These are phyloP conservation scores for Natrix natrix DNA, from an alignment of 2,797 vertebrate genomes.

Conservation along the genomic window DNA sequence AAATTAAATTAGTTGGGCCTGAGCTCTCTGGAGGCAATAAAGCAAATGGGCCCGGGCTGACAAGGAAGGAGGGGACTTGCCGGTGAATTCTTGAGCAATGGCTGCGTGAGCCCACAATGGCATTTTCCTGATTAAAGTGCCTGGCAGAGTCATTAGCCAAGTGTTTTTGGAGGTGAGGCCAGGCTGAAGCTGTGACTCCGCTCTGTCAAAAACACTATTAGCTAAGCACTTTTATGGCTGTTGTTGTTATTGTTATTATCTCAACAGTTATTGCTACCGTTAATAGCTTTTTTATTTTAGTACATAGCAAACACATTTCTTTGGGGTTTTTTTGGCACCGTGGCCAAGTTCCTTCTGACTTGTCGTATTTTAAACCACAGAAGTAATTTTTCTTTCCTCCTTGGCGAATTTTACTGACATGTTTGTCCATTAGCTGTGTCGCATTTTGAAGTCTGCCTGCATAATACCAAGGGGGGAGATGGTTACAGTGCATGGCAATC, in stretches of 20 bases:
- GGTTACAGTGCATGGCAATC: not conserved
- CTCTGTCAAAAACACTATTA: slow-evolving; percentile 18
- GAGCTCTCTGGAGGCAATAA: slow-evolving; percentile 32
- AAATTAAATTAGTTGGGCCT: slow-evolving; percentile 41
- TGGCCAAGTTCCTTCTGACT: not conserved
- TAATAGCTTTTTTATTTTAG: not conserved
- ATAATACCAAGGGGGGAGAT: not conserved
- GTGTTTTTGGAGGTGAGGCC: slow-evolving; percentile 22
- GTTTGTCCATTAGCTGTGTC: not conserved
- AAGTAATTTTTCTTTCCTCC: not conserved
- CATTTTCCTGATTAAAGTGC: slow-evolving; percentile 37
- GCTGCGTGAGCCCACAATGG: slow-evolving; percentile 10
- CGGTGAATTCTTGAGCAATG: slow-evolving; percentile 5
- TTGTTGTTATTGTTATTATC: not conserved
- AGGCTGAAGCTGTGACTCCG: not conserved
- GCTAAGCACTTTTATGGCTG: not conserved
- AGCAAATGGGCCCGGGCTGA: slow-evolving; percentile 31
- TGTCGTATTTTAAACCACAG: not conserved
- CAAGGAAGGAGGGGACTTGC: not conserved
- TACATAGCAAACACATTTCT: not conserved
- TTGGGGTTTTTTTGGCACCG: too few relatives aligned
- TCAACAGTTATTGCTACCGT: not conserved
- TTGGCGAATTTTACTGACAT: not conserved
- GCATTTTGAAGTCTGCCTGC: not conserved
- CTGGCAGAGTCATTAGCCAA: slow-evolving; percentile 40